Evolutionary conservation across 2,797 vertebrate genomes (phyloP).

Genomic region (Intellagama lesueurii): DNA sequence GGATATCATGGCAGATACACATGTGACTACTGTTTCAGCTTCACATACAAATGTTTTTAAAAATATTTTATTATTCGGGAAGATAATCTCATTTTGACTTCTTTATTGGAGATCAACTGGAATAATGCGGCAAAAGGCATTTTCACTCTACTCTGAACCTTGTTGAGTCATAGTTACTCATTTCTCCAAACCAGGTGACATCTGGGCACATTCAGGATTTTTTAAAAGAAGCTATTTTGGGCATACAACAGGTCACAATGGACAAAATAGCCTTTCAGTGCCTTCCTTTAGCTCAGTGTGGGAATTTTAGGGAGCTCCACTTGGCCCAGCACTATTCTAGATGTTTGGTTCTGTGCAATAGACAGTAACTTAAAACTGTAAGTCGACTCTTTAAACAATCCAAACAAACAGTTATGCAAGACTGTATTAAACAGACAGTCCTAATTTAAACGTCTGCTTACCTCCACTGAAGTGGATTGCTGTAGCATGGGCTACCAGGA

Average conservation of each 20-base stretch:
- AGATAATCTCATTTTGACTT: too few species aligned
- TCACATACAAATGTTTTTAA: conserved; percentile 8
- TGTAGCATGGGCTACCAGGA: conserved; percentile 80
- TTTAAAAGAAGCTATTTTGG: too few species aligned
- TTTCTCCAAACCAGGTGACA: too few species aligned
- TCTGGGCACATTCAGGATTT: too few species aligned
- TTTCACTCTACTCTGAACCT: too few species aligned
- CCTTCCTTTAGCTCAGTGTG: too few species aligned
- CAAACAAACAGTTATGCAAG: neutral
- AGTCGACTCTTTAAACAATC: neutral
- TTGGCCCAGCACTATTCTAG: fast-evolving
- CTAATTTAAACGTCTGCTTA: conserved; percentile 79
- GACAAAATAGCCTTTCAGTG: too few species aligned
- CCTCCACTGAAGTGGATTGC: conserved; percentile 92
- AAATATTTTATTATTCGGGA: neutral
- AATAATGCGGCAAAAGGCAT: too few species aligned
- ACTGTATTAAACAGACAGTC: conserved; percentile 5
- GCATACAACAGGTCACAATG: too few species aligned
- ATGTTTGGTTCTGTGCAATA: neutral
- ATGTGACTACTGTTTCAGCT: neutral
- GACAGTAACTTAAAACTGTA: neutral
- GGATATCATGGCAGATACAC: neutral
- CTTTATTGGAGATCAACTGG: too few species aligned
- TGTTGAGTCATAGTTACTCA: too few species aligned
- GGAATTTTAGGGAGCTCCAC: too few species aligned